Percentiles rank a stretch among this genome's conserved stretches.
Evolutionary conservation across 2,113 vertebrate species (phyloP).

Genomic region (Stercorarius parasiticus): DNA sequence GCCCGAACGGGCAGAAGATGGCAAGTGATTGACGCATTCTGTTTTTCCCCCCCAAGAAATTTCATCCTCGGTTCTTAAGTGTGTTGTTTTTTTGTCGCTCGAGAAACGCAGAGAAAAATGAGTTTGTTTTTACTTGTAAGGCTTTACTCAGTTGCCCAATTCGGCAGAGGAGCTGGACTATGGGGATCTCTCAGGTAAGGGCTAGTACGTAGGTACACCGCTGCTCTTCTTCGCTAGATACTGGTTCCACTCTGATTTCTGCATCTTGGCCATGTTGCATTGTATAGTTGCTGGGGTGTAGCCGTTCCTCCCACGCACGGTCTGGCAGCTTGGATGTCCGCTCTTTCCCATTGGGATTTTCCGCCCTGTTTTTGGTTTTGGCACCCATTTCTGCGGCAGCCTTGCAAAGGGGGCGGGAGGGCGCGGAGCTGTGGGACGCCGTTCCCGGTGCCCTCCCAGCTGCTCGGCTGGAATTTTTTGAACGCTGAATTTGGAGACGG

Average conservation of each 20-base stretch:
- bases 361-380: not conserved
- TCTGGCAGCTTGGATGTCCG: not conserved
- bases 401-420: not conserved
- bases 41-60: conserved; percentile 2
- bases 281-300: not conserved
- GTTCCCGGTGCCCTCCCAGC: not conserved
- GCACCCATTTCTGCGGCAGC: not conserved
- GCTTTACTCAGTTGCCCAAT: conserved; percentile 86
- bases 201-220: conserved; percentile 74
- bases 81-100: conserved; percentile 78
- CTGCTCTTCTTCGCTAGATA: conserved; percentile 48
- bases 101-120: conserved; percentile 77
- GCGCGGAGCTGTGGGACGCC: not conserved
- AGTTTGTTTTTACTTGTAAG: conserved; percentile 85
- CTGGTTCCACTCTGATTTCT: conserved; percentile 39
- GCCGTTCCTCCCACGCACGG: not conserved
- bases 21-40: conserved; percentile 64
- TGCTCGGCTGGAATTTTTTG: not conserved
- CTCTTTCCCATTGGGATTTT: not conserved
- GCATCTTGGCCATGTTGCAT: conserved; percentile 41
- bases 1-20: conserved; percentile 24
- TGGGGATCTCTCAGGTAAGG: conserved; percentile 85
- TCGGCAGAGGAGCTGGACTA: conserved; percentile 83
- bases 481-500: not conserved
- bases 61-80: conserved; percentile 75